Evolutionary conservation across 30 jellyfish, hydroid and myxozoan species (phyloP), one percentile per base, ranked within the genome.

Genomic region (Cassiopea andromeda): DNA sequence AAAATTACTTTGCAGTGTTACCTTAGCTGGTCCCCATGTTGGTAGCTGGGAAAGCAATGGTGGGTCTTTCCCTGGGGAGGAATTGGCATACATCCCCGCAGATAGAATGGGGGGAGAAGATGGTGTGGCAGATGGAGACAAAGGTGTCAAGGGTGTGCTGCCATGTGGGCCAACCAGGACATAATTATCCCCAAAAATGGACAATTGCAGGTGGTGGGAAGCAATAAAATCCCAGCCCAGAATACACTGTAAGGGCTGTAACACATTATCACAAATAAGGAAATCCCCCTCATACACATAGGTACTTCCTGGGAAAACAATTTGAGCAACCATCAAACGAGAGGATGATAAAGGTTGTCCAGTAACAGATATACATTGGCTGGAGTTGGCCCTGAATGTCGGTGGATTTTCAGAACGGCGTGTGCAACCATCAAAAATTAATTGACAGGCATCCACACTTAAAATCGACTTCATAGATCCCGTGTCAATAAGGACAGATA

Each of bases 161-260:
- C 84, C 84, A 75, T 75, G 84, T 75, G 84, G 84, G 71, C 84
- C 84, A 57, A 75, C 69, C 46, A 43, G 70, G 14, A 75, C 84
- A 75, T 8, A 75, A 8, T 43, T 75, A 43, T 47, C 84, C 84
- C 84, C 84, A 44, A 75, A 70, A 43, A 75, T 50, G 47, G 84
- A 75, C 71, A 75, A 75, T 47, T 75, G 84, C 44, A 75, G 46
- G 18, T 58, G 84, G 46, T 75, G 84, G 47, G 84, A 75, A 75
- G 2, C 84, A 75, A 75, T 75, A 46, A 75, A 75, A 75, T 46
- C 84, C 84, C 84, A 75, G 84, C 84, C 84, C 14, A 75, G 69
- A 75, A 75, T 75, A 75, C 84, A 75, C 46, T 75, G 84, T 27
- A 75, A 50, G 69, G 84, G 84, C 69, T 44, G 84, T 75, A 75